Evolutionary conservation across 1,140 invertebrate species (phyloP).

Genomic region (Oppia nitens): DNA sequence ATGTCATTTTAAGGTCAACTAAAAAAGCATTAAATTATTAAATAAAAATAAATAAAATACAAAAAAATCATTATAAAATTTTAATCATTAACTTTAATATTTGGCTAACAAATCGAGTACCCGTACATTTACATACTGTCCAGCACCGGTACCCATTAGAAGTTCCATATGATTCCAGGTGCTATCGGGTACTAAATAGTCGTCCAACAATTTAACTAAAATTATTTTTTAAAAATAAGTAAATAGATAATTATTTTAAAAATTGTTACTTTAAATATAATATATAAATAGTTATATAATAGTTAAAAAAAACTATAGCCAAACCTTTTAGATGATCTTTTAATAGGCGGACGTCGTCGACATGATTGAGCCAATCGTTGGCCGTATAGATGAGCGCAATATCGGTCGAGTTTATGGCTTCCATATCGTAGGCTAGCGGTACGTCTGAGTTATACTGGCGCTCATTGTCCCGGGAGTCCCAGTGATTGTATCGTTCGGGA

Average conservation of each 20-base stretch:
- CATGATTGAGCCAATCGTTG: slow-evolving; percentile 11
- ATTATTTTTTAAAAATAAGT: no score
- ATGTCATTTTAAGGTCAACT: no score
- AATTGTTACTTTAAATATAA: no score
- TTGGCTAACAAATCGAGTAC: slow-evolving; percentile 25
- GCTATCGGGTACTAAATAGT: slow-evolving; percentile 11
- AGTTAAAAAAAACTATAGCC: no score
- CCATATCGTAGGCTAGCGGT: slow-evolving; percentile 10
- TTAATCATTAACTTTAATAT: no score
- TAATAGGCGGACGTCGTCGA: slow-evolving; percentile 10
- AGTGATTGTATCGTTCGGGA: not conserved
- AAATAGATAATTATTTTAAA: no score
- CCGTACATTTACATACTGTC: slow-evolving; percentile 6
- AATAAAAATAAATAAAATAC: no score
- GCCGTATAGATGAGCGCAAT: no score
- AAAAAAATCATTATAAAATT: no score
- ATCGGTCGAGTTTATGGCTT: slow-evolving; percentile 7
- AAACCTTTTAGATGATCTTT: slow-evolving; percentile 13
- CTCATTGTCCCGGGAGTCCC: not conserved
- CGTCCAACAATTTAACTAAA: slow-evolving; percentile 6
- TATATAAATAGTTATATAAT: no score
- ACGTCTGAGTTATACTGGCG: not conserved
- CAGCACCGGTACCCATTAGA: slow-evolving; percentile 11
- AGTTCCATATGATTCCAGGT: slow-evolving; percentile 10
- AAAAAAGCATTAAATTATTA: no score